Conservation (phyloP, 2,113 vertebrate species). For the Eulemur macaco region DNA sequence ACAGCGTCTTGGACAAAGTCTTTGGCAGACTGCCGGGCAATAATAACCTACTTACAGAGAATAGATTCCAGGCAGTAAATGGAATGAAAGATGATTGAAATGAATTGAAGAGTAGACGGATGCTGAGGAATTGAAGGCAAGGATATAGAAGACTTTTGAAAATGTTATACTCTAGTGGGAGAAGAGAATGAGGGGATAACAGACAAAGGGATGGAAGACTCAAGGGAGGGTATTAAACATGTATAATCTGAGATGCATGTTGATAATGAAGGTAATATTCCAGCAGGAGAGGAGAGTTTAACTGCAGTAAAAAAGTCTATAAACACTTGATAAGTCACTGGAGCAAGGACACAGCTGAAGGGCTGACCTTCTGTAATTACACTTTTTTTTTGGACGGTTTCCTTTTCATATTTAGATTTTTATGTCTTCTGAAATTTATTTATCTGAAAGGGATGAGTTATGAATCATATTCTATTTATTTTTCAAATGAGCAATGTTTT, state of each 20-base stretch:
- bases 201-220: background rate
- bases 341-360: background rate
- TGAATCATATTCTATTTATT: background rate
- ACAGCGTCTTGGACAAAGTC: accelerated
- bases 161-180: background rate
- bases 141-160: background rate
- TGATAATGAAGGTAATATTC: background rate
- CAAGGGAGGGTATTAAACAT: background rate
- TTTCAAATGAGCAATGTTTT: background rate
- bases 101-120: background rate
- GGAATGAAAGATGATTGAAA: background rate
- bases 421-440: background rate
- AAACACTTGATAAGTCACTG: background rate
- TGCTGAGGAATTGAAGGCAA: background rate
- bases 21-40: no score
- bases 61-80: background rate
- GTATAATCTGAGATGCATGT: background rate
- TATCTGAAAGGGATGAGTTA: background rate
- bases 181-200: background rate
- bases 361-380: background rate
- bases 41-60: background rate
- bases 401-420: background rate
- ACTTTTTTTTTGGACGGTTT: background rate
- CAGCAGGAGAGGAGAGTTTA: background rate
- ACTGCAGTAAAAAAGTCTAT: background rate